Percentiles rank a stretch among this genome's conserved stretches.
Evolutionary conservation across 2,113 vertebrate genomes (phyloP).

Genomic region (Pollachius pollachius): DNA sequence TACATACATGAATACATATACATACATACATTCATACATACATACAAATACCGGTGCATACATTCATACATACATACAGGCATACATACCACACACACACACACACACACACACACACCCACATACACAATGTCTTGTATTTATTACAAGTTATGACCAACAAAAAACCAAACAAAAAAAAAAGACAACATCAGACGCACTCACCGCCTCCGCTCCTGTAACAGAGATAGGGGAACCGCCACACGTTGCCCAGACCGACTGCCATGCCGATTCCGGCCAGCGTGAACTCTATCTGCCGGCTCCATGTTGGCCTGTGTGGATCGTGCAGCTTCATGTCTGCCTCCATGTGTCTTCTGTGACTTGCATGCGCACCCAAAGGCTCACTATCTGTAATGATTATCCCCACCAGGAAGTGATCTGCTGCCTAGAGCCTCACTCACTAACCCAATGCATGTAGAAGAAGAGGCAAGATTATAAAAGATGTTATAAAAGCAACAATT

Average conservation of each 20-base stretch:
- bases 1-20: no score
- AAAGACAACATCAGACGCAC: constrained; percentile 10
- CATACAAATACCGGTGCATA: no score
- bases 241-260: constrained; percentile 75
- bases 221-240: constrained; percentile 79
- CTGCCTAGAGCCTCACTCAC: not conserved
- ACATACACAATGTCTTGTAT: no score
- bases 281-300: constrained; percentile 76
- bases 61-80: no score
- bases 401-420: constrained; percentile 32
- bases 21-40: no score
- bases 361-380: constrained; percentile 25
- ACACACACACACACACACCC: no score
- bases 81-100: no score
- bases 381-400: constrained; percentile 74
- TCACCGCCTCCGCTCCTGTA: constrained; percentile 79
- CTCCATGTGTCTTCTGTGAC: constrained; percentile 1
- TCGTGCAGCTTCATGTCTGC: constrained; percentile 42
- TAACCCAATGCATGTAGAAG: no score
- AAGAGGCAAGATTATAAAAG: no score
- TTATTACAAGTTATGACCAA: no score
- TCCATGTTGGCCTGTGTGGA: constrained; percentile 69
- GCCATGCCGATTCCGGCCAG: constrained; percentile 74
- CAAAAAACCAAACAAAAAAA: no score
- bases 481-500: no score